Evolutionary conservation across 2,888 invertebrate genomes (phyloP).

Genomic region (Drosophila tripunctata): DNA sequence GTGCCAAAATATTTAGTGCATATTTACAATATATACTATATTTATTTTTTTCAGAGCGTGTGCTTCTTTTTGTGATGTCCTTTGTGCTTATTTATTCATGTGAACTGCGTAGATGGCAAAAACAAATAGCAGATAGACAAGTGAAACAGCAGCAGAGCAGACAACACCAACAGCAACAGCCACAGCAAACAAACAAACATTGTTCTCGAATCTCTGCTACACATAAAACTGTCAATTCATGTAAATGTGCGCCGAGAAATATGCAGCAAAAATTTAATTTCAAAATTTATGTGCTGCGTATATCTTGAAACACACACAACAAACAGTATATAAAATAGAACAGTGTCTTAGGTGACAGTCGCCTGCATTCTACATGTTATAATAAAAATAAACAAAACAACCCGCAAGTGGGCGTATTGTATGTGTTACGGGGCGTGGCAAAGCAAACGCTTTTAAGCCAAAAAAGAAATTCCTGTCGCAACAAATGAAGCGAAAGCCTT

Average conservation of each 20-base stretch:
- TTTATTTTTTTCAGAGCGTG: constrained; percentile 11
- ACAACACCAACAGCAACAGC: background rate
- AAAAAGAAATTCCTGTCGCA: constrained; percentile 30
- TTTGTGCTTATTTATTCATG: constrained; percentile 51
- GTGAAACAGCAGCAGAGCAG: background rate
- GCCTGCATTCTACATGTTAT: background rate
- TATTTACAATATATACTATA: no score
- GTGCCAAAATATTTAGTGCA: constrained; percentile 26
- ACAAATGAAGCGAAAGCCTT: constrained; percentile 42
- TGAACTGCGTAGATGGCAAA: constrained; percentile 47
- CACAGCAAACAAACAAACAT: background rate
- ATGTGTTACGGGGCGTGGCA: constrained; percentile 14
- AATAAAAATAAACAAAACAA: constrained; percentile 32
- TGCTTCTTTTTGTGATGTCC: background rate
- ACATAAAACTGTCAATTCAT: constrained; percentile 43
- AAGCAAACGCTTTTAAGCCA: constrained; percentile 2
- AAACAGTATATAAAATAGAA: background rate
- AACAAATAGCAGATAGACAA: constrained; percentile 35
- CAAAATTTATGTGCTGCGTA: constrained; percentile 30
- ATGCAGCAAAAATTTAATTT: constrained; percentile 45
- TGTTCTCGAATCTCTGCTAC: background rate
- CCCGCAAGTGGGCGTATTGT: background rate
- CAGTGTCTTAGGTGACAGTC: constrained; percentile 7
- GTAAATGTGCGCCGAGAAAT: constrained; percentile 13
- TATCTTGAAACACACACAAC: constrained; percentile 10